Evolutionary conservation across 2,888 invertebrate species (phyloP).

Genomic region (Choristoneura rosaceana): DNA sequence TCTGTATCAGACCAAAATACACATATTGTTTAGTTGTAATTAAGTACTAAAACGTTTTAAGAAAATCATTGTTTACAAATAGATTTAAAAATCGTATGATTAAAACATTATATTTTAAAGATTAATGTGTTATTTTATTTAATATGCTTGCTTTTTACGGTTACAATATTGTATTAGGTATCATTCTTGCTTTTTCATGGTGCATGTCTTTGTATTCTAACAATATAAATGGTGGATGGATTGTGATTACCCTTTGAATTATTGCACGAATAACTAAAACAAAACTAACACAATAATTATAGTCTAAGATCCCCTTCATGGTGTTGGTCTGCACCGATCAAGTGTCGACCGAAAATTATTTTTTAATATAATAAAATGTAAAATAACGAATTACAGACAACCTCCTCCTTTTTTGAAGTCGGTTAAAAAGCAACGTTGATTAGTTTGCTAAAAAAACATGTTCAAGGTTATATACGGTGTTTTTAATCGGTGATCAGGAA

Average conservation of each 20-base stretch:
- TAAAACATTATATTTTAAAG: conserved; percentile 25
- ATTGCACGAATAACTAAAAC: not conserved
- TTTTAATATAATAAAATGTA: too few relatives aligned
- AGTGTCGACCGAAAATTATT: too few relatives aligned
- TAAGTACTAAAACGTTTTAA: conserved; percentile 30
- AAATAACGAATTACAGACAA: too few relatives aligned
- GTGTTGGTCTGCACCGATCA: too few relatives aligned
- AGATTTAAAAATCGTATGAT: conserved; percentile 30
- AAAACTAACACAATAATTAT: not conserved
- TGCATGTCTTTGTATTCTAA: conserved; percentile 7
- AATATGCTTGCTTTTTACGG: conserved; percentile 15
- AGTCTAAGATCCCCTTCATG: not conserved
- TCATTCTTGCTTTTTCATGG: conserved; percentile 3
- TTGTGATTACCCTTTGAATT: not conserved
- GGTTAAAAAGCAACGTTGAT: too few relatives aligned
- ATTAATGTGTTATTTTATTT: conserved; percentile 25
- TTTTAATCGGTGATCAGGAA: too few relatives aligned
- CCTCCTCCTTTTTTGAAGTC: too few relatives aligned
- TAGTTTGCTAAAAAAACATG: too few relatives aligned
- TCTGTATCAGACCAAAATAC: conserved; percentile 79
- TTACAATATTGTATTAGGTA: not conserved
- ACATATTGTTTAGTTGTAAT: conserved; percentile 39
- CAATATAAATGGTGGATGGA: conserved; percentile 1
- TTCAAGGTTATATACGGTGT: too few relatives aligned
- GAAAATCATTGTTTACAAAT: conserved; percentile 30